Evolutionary conservation across 2,888 invertebrate species (phyloP).

Genomic region (Tricholauxania praeusta): DNA sequence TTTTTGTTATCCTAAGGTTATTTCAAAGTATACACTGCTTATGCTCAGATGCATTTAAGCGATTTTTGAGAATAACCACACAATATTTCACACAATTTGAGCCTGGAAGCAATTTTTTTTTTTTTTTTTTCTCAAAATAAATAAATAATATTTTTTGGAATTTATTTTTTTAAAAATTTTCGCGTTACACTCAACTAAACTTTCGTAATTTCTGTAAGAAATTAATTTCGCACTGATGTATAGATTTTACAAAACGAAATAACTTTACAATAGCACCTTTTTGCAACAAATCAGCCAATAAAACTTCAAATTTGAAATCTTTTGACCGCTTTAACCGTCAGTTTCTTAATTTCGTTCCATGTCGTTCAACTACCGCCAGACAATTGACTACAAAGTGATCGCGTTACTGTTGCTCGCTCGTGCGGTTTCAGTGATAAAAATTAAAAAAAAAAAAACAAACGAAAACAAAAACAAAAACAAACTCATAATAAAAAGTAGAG

Average conservation of each 20-base stretch:
- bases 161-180: background rate
- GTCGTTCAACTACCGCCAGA: conserved; percentile 29
- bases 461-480: no score
- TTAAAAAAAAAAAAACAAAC: conserved; percentile 5
- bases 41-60: no score
- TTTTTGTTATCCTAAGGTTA: no score
- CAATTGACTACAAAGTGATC: conserved; percentile 26
- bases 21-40: no score
- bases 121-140: no score
- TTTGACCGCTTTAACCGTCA: background rate
- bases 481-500: no score
- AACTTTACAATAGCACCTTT: no score
- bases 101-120: no score
- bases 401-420: conserved; percentile 7
- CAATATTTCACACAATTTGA: no score
- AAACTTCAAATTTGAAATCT: background rate
- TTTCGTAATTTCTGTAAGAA: background rate
- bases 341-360: conserved; percentile 4
- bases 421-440: conserved; percentile 26
- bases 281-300: no score
- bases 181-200: background rate
- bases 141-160: no score
- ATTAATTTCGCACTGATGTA: background rate
- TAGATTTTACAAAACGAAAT: background rate
- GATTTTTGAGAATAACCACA: no score